phyloP scores from a whole-genome alignment of 2,797 vertebrate genomes.

The Sebastes hubbsi region DNA sequence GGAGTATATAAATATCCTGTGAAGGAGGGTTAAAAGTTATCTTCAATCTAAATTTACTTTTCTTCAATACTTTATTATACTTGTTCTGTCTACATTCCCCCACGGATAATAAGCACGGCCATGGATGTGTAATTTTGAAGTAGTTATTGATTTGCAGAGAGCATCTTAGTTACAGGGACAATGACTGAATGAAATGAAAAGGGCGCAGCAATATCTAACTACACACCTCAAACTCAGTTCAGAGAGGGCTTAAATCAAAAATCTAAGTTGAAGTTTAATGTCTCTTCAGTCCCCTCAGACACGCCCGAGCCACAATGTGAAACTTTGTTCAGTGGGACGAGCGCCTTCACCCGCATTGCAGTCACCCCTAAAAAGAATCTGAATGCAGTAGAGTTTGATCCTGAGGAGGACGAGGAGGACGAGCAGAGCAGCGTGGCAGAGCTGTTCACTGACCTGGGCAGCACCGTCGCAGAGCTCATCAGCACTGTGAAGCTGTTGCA shows the following conservation, averaged over 20 bases:
- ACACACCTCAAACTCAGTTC: background rate
- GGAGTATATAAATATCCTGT: background rate
- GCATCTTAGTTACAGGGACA: background rate
- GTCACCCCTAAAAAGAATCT: slow-evolving; percentile 46
- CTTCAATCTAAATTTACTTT: background rate
- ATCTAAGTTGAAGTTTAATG: background rate
- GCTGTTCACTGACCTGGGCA: slow-evolving; percentile 66
- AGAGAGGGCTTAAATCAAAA: background rate
- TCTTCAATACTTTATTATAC: background rate
- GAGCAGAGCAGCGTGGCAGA: slow-evolving; percentile 50
- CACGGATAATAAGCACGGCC: background rate
- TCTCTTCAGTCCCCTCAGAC: slow-evolving; percentile 35
- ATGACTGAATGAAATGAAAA: background rate
- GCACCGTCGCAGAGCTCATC: slow-evolving; percentile 71
- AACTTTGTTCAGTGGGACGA: slow-evolving; percentile 75
- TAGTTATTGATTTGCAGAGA: background rate
- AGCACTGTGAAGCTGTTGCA: slow-evolving; percentile 51
- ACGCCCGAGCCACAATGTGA: slow-evolving; percentile 37
- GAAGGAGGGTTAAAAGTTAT: background rate
- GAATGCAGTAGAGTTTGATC: background rate
- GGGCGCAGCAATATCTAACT: background rate
- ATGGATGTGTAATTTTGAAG: background rate
- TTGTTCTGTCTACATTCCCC: background rate
- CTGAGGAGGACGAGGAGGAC: slow-evolving; percentile 46
- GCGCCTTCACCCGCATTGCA: slow-evolving; percentile 79